These are phyloP conservation scores for Nyctalus aviator DNA, from an alignment of 2,797 vertebrate genomes.

Conservation along the genomic window DNA sequence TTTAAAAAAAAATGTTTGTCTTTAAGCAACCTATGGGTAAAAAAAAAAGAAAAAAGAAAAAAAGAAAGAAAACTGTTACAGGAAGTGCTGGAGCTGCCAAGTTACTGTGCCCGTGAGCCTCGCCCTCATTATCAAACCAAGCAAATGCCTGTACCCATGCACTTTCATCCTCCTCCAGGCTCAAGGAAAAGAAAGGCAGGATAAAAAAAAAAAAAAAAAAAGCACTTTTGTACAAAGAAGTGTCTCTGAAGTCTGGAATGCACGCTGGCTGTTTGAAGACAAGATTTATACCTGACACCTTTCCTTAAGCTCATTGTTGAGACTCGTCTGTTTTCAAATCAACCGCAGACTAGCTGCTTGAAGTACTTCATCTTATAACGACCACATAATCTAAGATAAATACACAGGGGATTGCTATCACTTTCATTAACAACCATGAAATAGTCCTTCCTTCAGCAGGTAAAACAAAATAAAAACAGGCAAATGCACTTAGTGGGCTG, in stretches of 20 bases:
- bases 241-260: constrained; percentile 93
- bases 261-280: constrained; percentile 91
- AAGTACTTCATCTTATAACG: constrained; percentile 93
- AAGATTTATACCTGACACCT: constrained; percentile 92
- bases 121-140: constrained; percentile 94
- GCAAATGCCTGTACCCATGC: constrained; percentile 87
- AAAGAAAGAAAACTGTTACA: constrained; percentile 87
- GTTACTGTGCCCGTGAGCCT: constrained; percentile 91
- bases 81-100: constrained; percentile 94
- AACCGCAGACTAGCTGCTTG: constrained; percentile 92
- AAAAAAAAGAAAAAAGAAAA: constrained; percentile 53
- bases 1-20: constrained; percentile 88
- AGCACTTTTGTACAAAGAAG: constrained; percentile 87
- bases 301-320: constrained; percentile 91
- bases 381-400: constrained; percentile 94
- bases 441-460: constrained; percentile 78
- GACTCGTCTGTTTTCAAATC: constrained; percentile 95
- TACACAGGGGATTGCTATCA: constrained; percentile 90
- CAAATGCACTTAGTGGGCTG: constrained; percentile 36
- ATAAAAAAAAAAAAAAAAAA: constrained; percentile 22
- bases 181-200: constrained; percentile 86
- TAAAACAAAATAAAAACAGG: constrained; percentile 28
- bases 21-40: constrained; percentile 88
- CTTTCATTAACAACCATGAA: constrained; percentile 89
- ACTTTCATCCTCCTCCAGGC: constrained; percentile 93